Conservation (phyloP, 2,888 invertebrate species). For the Drosophila anceps region DNA sequence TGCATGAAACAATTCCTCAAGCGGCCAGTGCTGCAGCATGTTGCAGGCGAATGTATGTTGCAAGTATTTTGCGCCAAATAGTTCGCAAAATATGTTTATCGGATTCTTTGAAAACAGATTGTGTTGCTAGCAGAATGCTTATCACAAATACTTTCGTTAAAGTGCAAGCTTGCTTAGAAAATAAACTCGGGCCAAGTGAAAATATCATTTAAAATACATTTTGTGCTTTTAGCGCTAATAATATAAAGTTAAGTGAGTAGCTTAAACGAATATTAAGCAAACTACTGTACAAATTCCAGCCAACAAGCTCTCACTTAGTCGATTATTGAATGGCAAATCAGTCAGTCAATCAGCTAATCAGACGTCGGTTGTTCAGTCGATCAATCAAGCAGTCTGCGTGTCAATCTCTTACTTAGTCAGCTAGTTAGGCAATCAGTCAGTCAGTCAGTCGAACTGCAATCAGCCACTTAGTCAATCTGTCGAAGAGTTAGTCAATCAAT, state of each 20-base stretch:
- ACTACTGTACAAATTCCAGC: not conserved
- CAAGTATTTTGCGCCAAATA: conserved; percentile 17
- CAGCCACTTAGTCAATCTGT: not conserved
- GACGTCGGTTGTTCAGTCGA: not conserved
- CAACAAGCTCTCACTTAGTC: not conserved
- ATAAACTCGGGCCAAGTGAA: too few species aligned
- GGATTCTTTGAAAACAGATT: conserved; percentile 8
- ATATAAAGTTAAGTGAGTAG: not conserved
- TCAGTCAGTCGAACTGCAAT: not conserved
- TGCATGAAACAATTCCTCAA: conserved; percentile 22
- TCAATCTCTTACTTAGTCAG: not conserved
- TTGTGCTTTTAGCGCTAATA: not conserved
- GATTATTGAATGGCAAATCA: not conserved
- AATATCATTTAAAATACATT: not conserved
- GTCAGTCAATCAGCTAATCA: not conserved
- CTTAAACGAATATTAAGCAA: not conserved
- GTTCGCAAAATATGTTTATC: conserved; percentile 11
- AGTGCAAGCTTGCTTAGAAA: not conserved
- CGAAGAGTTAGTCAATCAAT: not conserved
- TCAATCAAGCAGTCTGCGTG: not conserved
- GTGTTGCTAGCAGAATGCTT: not conserved
- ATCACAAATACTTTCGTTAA: not conserved
- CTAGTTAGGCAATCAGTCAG: not conserved
- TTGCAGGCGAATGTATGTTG: conserved; percentile 9
- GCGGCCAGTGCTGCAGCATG: conserved; percentile 8